Evolutionary conservation across 1,140 invertebrate species (phyloP), one percentile per base, ranked within the genome.

Genomic region (Cecropterus lyciades): DNA sequence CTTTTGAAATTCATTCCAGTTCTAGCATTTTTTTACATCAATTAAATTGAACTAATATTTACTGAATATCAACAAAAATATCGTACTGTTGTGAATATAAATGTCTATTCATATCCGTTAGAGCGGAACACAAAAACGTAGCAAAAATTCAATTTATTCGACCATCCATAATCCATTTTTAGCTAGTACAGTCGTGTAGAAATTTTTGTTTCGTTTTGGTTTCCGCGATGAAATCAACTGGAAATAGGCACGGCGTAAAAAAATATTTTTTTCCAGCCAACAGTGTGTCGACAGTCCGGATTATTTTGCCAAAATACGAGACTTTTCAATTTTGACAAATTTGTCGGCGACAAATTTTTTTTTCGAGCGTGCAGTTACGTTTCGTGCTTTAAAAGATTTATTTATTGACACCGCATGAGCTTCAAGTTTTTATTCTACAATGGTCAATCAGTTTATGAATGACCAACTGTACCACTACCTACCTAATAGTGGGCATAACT

Each of bases 181-280:
- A 37, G 51, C 27, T 53, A 53, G 51, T 53, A 53, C 51, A 53
- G 30, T 33, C 51, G 51, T n/a, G 51, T 37, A 53, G 27, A n/a
- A n/a, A 51, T 30, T 8, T 33, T 37, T 53, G 30, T 53, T 53
- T 53, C 30, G 51, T 37, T 53, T 53, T 53, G 51, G 24, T 53
- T 53, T 24, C 7, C 13, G 51, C 27, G 51, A 27, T 16, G 51
- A 53, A 53, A 53, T 53, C 51, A 53, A 53, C 51, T 53, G 51
- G 51, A 53, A 53, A 53, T 53, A 14, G 13, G 51, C 27, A 37
- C 8, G 43, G 56, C 27, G 24, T 48, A 59, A 30, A 59, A 53
- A 59, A 33, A 59, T 59, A 53, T n/a, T 53, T 53, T 59, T 59
- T 59, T 48, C 43, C 27, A 13, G 24, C 16, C 56, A 48, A 59